Percentiles rank a stretch among this genome's conserved stretches.
Conservation (phyloP, 2,113 vertebrate species). For the Mus musculus region DNA sequence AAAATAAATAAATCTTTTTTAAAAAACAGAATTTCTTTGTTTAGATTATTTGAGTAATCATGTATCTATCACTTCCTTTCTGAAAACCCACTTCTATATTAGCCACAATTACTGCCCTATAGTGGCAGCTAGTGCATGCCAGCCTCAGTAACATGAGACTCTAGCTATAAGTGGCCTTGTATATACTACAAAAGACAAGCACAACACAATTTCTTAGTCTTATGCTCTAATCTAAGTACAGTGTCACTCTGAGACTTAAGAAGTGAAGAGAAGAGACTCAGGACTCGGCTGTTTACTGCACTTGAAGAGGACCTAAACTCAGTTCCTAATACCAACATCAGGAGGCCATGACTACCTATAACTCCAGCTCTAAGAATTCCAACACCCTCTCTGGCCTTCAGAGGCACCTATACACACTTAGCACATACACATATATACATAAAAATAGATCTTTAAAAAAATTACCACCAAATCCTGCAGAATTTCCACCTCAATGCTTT, state of each 20-base stretch:
- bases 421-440: background rate
- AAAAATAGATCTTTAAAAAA: background rate
- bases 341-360: background rate
- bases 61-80: slow-evolving; percentile 56
- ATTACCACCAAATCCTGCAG: slow-evolving; percentile 6
- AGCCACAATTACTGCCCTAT: background rate
- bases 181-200: slow-evolving; percentile 69
- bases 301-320: background rate
- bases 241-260: slow-evolving; percentile 20
- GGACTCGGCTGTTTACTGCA: background rate
- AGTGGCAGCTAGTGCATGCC: background rate
- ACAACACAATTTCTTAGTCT: slow-evolving; percentile 15
- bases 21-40: slow-evolving; percentile 37
- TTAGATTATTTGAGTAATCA: slow-evolving; percentile 46
- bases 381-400: background rate
- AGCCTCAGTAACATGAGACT: background rate
- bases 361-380: background rate
- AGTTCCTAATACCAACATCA: background rate
- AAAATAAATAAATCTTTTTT: too few species aligned
- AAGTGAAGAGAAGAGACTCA: background rate
- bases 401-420: background rate
- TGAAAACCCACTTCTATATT: slow-evolving; percentile 19
- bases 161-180: background rate
- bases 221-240: background rate
- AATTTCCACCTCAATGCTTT: background rate